Evolutionary conservation across 2,888 invertebrate genomes (phyloP).

Genomic region (Hyles lineata): DNA sequence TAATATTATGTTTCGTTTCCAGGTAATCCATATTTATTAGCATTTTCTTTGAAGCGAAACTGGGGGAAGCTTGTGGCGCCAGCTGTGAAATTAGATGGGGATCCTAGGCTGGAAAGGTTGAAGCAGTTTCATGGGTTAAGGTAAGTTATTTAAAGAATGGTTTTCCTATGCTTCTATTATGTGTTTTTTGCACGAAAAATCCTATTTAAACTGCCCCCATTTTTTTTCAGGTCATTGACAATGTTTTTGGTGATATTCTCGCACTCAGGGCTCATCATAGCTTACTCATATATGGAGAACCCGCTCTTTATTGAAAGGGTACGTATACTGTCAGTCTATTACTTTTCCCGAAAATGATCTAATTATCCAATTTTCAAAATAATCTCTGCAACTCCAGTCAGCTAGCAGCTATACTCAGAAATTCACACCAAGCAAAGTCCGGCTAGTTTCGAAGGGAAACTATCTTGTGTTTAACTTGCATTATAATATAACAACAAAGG

Average conservation of each 20-base stretch:
- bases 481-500: too few relatives aligned
- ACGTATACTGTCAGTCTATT: constrained; percentile 34
- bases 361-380: too few relatives aligned
- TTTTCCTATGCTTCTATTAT: not conserved
- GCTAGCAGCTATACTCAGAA: too few relatives aligned
- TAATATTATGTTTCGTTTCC: constrained; percentile 41
- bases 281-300: constrained; percentile 62
- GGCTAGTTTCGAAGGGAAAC: too few relatives aligned
- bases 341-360: not conserved
- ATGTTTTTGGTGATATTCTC: constrained; percentile 77
- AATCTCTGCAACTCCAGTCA: too few relatives aligned
- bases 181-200: too few relatives aligned
- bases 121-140: constrained; percentile 72
- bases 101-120: constrained; percentile 66
- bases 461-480: too few relatives aligned
- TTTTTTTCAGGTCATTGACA: constrained; percentile 69
- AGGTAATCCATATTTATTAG: constrained; percentile 70
- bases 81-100: constrained; percentile 50
- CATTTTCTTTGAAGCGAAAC: constrained; percentile 71
- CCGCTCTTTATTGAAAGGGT: constrained; percentile 74
- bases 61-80: constrained; percentile 67
- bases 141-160: constrained; percentile 44
- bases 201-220: not conserved
- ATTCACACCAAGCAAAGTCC: too few relatives aligned
- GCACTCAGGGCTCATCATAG: constrained; percentile 65